Base-by-base conservation (phyloP, 1,140 invertebrate genomes). In the Penaeus japonicus region DNA sequence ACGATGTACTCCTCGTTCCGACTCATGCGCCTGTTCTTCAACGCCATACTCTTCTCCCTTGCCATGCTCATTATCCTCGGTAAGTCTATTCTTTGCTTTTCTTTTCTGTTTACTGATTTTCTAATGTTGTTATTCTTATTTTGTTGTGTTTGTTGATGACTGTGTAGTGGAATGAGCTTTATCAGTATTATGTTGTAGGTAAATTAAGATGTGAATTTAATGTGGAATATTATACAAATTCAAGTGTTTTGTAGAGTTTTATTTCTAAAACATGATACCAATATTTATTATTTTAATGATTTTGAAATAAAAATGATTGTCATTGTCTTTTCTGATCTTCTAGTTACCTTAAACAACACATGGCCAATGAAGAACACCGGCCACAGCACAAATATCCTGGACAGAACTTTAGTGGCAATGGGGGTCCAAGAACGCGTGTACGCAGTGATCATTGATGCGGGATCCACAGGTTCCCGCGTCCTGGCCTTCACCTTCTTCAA, bases 371-470 rank as follows among this genome's bases (percentile, higher is more conserved):
- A 89, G 78, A 87, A 88, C 57, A 32, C 70, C 20, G 59, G 87
- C 10, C 91, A 89, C 77, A 90, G 82, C 83, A 91, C 90, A 78
- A 91, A 91, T 84, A 91, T 80, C 73, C 80, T 91, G 89, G 95
- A 96, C 91, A 93, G 94, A 27, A 90, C 96, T 53, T 95, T 95
- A 59, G 94, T 95, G 90, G 93, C 93, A 87, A 92, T 96, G 55
- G 96, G 96, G 7, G 94, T 96, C 91, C 93, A 95, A 92, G 95
- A 96, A 87, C 94, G 95, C 39, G 95, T 96, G 84, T 96, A 98
- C 93, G 97, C 97, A 0, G 96, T 98, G n/a, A 95, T 99, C 70
- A 97, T 99, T 87, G 98, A 99, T 93, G 98, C 98, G 1, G 98
- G 98, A 20, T 98, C 97, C 32, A 99, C 98, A 0, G 98, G 98